phyloP scores from a whole-genome alignment of 2,888 invertebrate genomes.

The Ectemnius lituratus region DNA sequence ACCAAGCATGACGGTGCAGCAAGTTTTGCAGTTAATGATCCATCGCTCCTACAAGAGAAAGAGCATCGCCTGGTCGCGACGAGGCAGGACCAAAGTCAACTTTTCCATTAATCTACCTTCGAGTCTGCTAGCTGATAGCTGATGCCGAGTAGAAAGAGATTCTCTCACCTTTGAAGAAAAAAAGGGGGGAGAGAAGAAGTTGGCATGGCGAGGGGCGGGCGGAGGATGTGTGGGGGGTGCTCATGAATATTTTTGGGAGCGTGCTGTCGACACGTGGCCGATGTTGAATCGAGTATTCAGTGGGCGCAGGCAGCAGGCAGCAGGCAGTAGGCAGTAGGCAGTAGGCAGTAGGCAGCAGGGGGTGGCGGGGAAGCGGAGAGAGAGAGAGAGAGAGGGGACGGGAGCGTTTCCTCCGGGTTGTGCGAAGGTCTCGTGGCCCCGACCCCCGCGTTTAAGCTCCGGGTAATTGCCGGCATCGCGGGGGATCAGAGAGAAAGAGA shows the following conservation, averaged over 20 bases:
- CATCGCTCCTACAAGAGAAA: slow-evolving; percentile 15
- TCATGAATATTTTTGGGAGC: slow-evolving; percentile 69
- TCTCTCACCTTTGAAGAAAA: no score
- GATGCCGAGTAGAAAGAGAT: no score
- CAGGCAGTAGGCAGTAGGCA: no score
- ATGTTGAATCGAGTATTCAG: slow-evolving; percentile 60
- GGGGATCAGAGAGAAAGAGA: slow-evolving; percentile 64
- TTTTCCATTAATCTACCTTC: no score
- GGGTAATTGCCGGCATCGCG: slow-evolving; percentile 76
- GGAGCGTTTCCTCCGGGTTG: slow-evolving; percentile 41
- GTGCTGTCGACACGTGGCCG: slow-evolving; percentile 68
- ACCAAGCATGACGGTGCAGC: slow-evolving; percentile 40
- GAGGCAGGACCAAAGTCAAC: no score
- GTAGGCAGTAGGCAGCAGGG: slow-evolving; percentile 50
- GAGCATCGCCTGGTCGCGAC: neutral
- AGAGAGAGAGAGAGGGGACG: slow-evolving; percentile 33
- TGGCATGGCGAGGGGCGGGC: neutral
- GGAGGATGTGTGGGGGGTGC: slow-evolving; percentile 29
- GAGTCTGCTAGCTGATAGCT: no score
- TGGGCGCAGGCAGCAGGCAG: slow-evolving; percentile 22
- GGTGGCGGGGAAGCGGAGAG: slow-evolving; percentile 43
- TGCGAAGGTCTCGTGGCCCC: slow-evolving; percentile 55
- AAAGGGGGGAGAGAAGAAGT: no score
- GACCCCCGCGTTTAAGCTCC: slow-evolving; percentile 65
- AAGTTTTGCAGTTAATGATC: slow-evolving; percentile 34